Evolutionary conservation across 2,113 vertebrate genomes (phyloP).

Genomic region (Oncorhynchus clarkii): DNA sequence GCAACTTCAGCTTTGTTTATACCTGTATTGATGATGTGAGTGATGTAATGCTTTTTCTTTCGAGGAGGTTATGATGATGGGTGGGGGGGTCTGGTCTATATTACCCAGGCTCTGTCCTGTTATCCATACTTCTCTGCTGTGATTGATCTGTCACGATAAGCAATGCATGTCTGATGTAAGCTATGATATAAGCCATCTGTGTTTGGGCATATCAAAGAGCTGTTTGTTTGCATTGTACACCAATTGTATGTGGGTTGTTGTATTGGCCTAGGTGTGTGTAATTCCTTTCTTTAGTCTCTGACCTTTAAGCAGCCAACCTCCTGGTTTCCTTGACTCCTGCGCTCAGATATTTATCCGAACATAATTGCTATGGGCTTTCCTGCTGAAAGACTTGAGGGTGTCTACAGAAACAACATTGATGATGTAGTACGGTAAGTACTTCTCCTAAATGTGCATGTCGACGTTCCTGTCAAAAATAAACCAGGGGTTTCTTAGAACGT

Average conservation of each 20-base stretch:
- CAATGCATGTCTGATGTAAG: too few species aligned
- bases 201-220: background rate
- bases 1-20: background rate
- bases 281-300: background rate
- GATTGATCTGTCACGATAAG: too few species aligned
- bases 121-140: background rate
- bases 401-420: slow-evolving; percentile 98
- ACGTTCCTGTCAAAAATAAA: background rate
- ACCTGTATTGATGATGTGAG: background rate
- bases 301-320: background rate
- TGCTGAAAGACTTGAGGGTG: slow-evolving; percentile 94
- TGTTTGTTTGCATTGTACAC: too few species aligned
- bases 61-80: slow-evolving; percentile 5
- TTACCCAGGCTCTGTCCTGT: slow-evolving; percentile 8
- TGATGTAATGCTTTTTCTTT: slow-evolving; percentile 4
- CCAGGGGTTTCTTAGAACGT: too few species aligned
- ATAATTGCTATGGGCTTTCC: slow-evolving; percentile 99
- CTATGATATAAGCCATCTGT: too few species aligned
- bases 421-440: slow-evolving; percentile 89
- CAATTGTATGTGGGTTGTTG: background rate
- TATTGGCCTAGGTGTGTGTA: background rate
- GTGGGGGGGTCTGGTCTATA: slow-evolving; percentile 38
- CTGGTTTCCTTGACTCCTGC: slow-evolving; percentile 69
- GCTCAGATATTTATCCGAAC: slow-evolving; percentile 96
- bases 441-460: slow-evolving; percentile 1